phyloP scores from a whole-genome alignment of 2,113 vertebrate genomes.

The Progne subis region DNA sequence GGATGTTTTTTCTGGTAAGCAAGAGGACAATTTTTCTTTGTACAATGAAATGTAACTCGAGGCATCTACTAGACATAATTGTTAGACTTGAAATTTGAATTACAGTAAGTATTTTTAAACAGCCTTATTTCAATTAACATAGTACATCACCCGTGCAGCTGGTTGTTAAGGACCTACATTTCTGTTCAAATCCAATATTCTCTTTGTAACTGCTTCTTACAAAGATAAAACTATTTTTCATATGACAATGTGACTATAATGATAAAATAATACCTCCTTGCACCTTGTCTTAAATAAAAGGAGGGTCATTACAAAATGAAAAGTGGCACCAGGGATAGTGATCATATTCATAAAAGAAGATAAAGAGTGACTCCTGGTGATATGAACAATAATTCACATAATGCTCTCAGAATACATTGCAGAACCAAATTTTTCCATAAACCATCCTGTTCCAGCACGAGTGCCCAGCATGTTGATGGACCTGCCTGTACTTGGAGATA shows the following conservation, averaged over 20 bases:
- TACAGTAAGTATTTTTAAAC: background rate
- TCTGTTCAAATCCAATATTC: background rate
- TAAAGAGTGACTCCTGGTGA: background rate
- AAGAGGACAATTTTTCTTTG: background rate
- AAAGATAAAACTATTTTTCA: background rate
- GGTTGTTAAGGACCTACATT: background rate
- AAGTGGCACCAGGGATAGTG: background rate
- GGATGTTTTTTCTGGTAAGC: conserved; percentile 99
- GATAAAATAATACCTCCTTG: background rate
- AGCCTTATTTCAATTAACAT: background rate
- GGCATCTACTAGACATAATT: background rate
- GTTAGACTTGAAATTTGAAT: background rate
- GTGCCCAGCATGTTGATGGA: background rate
- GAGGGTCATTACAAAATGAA: background rate
- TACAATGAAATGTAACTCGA: background rate
- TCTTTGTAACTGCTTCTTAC: background rate
- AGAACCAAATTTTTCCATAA: background rate
- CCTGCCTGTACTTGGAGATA: background rate
- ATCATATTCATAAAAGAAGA: background rate
- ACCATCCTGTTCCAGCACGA: background rate
- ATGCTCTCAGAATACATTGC: background rate
- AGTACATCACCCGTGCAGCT: background rate
- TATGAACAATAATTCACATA: background rate
- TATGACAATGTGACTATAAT: background rate
- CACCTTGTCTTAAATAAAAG: background rate